Evolutionary conservation across 2,113 vertebrate species (phyloP).

Genomic region (Tinamus guttatus): DNA sequence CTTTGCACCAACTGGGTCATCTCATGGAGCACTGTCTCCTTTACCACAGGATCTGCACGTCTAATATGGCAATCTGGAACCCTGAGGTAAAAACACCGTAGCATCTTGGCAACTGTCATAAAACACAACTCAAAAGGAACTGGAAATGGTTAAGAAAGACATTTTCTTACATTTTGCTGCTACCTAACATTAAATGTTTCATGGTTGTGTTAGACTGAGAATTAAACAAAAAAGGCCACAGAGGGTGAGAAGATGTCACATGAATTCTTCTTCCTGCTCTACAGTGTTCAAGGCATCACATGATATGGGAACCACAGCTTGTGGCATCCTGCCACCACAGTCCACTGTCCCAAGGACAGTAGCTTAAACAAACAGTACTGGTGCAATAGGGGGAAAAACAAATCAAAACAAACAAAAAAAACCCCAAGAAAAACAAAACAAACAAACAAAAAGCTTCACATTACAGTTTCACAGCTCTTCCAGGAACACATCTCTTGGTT

Average conservation of each 20-base stretch:
- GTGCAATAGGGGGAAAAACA: not conserved
- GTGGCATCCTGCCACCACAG: not conserved
- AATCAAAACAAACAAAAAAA: not conserved
- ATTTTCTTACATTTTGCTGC: not conserved
- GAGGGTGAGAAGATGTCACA: not conserved
- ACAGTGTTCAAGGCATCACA: not conserved
- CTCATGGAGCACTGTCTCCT: not conserved
- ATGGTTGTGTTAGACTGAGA: not conserved
- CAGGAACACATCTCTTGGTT: not conserved
- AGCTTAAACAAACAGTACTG: not conserved
- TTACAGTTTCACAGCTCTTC: not conserved
- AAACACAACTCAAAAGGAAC: not conserved
- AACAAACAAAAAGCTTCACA: no score
- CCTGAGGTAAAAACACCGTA: not conserved
- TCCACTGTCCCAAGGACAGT: not conserved
- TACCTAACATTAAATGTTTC: not conserved
- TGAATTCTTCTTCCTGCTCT: not conserved
- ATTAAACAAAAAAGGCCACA: not conserved
- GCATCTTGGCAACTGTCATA: not conserved
- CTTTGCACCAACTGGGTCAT: fast-evolving
- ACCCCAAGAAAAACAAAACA: not conserved
- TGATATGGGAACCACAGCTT: not conserved
- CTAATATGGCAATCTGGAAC: not conserved
- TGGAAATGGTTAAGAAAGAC: not conserved
- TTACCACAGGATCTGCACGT: not conserved